Conservation (phyloP, 2,888 invertebrate genomes). For the Rosalia funebris region DNA sequence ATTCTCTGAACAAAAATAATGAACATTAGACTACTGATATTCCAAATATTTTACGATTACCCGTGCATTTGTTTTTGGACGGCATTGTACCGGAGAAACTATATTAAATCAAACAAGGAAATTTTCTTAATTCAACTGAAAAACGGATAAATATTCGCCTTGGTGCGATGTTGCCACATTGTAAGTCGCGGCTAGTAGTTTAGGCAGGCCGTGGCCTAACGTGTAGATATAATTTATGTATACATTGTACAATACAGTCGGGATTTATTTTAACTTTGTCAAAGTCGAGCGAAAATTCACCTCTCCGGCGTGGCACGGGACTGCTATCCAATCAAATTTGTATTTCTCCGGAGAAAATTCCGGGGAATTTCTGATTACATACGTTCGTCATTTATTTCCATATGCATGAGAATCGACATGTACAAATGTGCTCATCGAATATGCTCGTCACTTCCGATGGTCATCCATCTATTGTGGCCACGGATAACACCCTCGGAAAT, state of each 20-base stretch:
- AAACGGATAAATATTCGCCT: no score
- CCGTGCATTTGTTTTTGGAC: no score
- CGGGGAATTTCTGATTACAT: conserved; percentile 60
- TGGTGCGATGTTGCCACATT: no score
- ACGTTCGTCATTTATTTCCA: conserved; percentile 59
- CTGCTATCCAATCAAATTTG: conserved; percentile 61
- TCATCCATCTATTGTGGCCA: conserved; percentile 54
- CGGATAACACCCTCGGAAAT: no score
- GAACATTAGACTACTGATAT: no score
- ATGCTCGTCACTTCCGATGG: conserved; percentile 57
- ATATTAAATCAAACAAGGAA: no score
- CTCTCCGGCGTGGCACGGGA: conserved; percentile 38
- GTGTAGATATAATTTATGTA: conserved; percentile 21
- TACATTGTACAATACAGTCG: conserved; percentile 15
- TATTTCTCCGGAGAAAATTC: conserved; percentile 63
- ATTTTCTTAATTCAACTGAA: no score
- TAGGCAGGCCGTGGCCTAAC: background rate
- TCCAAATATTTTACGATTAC: no score
- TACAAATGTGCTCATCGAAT: conserved; percentile 61
- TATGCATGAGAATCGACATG: conserved; percentile 62
- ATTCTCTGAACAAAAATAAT: no score
- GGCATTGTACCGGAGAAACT: no score
- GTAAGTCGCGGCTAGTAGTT: no score
- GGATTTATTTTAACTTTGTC: conserved; percentile 22
- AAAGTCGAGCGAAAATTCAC: conserved; percentile 17